Evolutionary conservation across 2,797 vertebrate species (phyloP), one percentile per base, ranked within the genome.

Genomic region (Bovichtus variegatus): DNA sequence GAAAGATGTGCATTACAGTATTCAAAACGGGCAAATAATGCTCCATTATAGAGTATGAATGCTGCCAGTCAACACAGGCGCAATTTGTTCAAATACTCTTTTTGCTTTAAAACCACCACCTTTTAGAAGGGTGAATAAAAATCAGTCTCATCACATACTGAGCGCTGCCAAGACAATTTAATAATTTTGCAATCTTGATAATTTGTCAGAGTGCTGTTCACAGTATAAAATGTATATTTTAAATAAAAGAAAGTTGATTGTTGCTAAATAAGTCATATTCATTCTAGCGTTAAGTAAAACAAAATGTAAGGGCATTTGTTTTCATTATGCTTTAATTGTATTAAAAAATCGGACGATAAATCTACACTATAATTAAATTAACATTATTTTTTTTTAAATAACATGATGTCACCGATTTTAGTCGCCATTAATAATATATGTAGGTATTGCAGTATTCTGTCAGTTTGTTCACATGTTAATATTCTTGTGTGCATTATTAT

Each of bases 11-110:
- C 96, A 98, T 99, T 97, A 98, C 96, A 95, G 97, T 97, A 98
- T 99, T 97, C 96, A 98, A 97, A 98, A 96, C 95, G 96, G 95
- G 94, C 96, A 97, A 97, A 98, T 98, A 99, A 98, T 97, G 96
- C 96, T 96, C 97, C 96, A 99, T 99, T 99, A 99, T 97, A 94
- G 95, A 93, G 96, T 92, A 89, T 97, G 97, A 98, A 97, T 97
- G 96, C 96, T 97, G 97, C 96, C 97, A 97, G 97, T 97, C 97
- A 97, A 96, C 95, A 96, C 95, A 95, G 96, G 95, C 96, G 96
- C 97, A 98, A 99, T 99, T 99, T 99, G 96, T 96, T 96, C 96
- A 94, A 96, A 97, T 95, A 94, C 96, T 95, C 93, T 89, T 73
- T 65, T 51, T 94, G 93, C 96, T 96, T 97, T 97, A 94, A 95